phyloP scores from a whole-genome alignment of 1,140 invertebrate genomes.

The Teleogryllus occipitalis region DNA sequence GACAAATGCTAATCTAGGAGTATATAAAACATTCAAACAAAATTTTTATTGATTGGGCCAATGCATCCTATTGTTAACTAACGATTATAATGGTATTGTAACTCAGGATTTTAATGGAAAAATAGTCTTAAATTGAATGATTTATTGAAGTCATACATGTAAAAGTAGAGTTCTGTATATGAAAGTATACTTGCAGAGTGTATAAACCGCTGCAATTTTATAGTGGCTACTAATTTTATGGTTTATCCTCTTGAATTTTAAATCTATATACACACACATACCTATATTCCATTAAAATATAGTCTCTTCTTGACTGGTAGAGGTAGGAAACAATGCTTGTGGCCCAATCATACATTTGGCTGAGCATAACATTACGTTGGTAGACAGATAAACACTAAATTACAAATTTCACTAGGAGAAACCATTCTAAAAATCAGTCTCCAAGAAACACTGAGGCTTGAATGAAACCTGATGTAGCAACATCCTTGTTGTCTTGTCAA shows the following conservation, averaged over 20 bases:
- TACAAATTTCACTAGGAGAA: not conserved
- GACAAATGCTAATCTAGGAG: not conserved
- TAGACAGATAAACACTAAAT: not conserved
- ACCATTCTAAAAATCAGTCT: not conserved
- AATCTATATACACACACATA: not conserved
- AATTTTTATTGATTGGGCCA: constrained; percentile 17
- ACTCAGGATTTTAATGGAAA: constrained; percentile 11
- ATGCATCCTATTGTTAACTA: not conserved
- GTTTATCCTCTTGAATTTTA: not conserved
- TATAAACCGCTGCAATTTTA: not conserved
- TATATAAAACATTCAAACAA: constrained; percentile 11
- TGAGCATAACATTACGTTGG: not conserved
- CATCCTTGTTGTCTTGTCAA: constrained; percentile 15
- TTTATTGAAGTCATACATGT: not conserved
- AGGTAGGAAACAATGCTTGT: not conserved
- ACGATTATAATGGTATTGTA: not conserved
- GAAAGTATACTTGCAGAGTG: not conserved
- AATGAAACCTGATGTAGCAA: not conserved
- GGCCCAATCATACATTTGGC: constrained; percentile 15
- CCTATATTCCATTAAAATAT: not conserved
- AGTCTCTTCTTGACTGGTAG: not conserved
- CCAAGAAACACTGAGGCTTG: not conserved
- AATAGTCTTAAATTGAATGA: not conserved
- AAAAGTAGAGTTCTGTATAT: not conserved
- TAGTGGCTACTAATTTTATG: not conserved